phyloP scores from a whole-genome alignment of 2,113 vertebrate genomes.

The Sapajus apella region DNA sequence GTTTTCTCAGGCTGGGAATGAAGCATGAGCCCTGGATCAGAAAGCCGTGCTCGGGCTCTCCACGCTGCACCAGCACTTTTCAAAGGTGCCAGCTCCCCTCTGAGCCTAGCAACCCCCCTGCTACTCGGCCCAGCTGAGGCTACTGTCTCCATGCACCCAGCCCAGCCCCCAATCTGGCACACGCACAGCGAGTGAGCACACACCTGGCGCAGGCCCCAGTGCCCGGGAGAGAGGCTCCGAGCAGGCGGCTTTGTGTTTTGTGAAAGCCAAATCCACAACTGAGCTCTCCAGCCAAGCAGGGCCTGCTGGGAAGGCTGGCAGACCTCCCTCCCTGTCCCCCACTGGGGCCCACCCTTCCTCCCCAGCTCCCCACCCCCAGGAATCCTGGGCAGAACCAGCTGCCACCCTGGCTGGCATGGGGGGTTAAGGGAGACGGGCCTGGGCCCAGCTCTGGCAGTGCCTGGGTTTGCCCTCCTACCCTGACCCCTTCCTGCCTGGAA shows the following conservation, averaged over 20 bases:
- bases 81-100: neutral
- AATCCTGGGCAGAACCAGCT: conserved; percentile 59
- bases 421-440: neutral
- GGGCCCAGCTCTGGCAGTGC: neutral
- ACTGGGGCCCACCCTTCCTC: neutral
- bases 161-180: conserved; percentile 68
- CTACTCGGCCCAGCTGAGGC: conserved; percentile 54
- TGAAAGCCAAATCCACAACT: conserved; percentile 74
- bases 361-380: neutral
- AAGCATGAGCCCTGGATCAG: accelerated
- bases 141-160: neutral
- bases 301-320: conserved; percentile 65
- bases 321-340: conserved; percentile 3
- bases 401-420: conserved; percentile 40
- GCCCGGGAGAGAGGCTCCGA: conserved; percentile 64
- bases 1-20: neutral
- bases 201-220: conserved; percentile 64
- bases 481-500: conserved; percentile 65
- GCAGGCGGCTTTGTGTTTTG: conserved; percentile 70
- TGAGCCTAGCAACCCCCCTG: neutral
- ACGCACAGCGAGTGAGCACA: conserved; percentile 37
- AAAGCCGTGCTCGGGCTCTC: neutral
- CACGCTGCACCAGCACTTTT: accelerated
- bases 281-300: conserved; percentile 61
- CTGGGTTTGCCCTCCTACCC: conserved; percentile 8